Conservation (phyloP, 2,888 invertebrate genomes). For the Lathronympha strigana region DNA sequence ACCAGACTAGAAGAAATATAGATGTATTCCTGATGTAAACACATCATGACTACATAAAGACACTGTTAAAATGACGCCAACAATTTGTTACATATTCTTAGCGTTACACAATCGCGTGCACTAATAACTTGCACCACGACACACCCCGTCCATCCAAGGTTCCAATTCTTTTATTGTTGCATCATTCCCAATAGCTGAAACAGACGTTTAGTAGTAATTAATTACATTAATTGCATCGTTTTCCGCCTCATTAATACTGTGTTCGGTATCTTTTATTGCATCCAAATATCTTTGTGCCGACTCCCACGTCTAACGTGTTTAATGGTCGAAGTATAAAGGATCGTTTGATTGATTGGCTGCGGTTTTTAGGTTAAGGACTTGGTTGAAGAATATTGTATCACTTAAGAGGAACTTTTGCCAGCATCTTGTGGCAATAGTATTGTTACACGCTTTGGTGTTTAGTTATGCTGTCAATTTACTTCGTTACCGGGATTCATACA, state of each 20-base stretch:
- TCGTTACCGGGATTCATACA: too few species aligned
- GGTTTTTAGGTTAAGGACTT: slow-evolving; percentile 20
- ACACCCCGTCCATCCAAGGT: slow-evolving; percentile 29
- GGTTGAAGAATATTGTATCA: not conserved
- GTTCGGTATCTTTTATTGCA: slow-evolving; percentile 58
- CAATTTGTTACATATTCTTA: not conserved
- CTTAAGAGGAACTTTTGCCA: not conserved
- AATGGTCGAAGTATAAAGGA: slow-evolving; percentile 44
- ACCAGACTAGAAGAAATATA: too few species aligned
- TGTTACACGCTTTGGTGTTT: too few species aligned
- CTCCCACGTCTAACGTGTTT: slow-evolving; percentile 53
- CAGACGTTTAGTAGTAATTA: slow-evolving; percentile 52
- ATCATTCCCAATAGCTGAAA: slow-evolving; percentile 45
- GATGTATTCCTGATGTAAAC: too few species aligned
- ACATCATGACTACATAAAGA: too few species aligned
- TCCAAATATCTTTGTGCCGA: slow-evolving; percentile 50
- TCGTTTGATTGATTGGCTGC: slow-evolving; percentile 33
- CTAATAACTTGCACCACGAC: slow-evolving; percentile 1
- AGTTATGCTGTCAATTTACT: too few species aligned
- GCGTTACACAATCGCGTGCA: not conserved
- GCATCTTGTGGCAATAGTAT: not conserved
- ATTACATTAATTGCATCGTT: slow-evolving; percentile 64
- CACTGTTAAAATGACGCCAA: too few species aligned
- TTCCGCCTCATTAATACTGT: slow-evolving; percentile 60
- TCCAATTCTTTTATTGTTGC: slow-evolving; percentile 47